Evolutionary conservation across 2,113 vertebrate species (phyloP).

Genomic region (Orientallactaga bullata): DNA sequence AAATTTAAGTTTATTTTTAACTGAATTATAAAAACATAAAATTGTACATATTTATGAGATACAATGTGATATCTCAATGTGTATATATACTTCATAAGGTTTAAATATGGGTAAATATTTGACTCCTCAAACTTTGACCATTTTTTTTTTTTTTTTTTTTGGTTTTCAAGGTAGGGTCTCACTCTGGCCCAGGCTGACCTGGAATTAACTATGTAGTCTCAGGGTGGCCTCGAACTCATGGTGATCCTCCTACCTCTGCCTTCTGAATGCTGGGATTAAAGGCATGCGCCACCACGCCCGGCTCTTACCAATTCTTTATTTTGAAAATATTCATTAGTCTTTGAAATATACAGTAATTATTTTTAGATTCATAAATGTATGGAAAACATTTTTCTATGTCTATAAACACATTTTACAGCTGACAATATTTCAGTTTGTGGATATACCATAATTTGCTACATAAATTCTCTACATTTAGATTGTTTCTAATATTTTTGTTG

Average conservation of each 20-base stretch:
- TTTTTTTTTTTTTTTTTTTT: too few relatives aligned
- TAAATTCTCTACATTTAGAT: neutral
- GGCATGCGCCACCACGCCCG: too few relatives aligned
- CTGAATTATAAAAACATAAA: neutral
- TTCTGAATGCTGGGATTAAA: too few relatives aligned
- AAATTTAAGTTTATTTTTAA: neutral
- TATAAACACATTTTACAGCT: neutral
- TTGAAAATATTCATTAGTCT: neutral
- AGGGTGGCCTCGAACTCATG: too few relatives aligned
- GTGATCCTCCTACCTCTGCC: too few relatives aligned
- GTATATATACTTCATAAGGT: neutral
- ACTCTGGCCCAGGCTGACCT: too few relatives aligned
- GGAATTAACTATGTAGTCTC: too few relatives aligned
- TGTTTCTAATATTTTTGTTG: constrained; percentile 49
- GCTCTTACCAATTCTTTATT: too few relatives aligned
- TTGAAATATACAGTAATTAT: neutral
- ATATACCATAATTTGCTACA: neutral
- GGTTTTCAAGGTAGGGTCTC: too few relatives aligned
- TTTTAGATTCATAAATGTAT: constrained; percentile 36
- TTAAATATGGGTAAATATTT: neutral
- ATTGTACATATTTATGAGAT: constrained; percentile 1
- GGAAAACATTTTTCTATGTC: constrained; percentile 1
- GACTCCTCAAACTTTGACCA: neutral
- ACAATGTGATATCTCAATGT: neutral
- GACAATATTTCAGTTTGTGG: constrained; percentile 19